These are phyloP conservation scores for Ophraella communa DNA, from an alignment of 2,888 invertebrate genomes.

Conservation along the genomic window DNA sequence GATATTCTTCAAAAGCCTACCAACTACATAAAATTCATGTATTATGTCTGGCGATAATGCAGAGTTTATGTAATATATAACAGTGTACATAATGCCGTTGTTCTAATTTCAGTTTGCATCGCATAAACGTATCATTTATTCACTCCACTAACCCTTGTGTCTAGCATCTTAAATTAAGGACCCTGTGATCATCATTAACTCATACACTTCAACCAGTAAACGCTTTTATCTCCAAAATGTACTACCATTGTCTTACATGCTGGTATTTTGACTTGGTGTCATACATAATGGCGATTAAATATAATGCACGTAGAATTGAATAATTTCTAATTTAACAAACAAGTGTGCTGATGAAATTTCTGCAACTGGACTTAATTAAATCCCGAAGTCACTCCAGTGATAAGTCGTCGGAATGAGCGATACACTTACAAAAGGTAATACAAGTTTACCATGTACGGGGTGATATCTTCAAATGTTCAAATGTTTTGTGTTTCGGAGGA, in stretches of 20 bases:
- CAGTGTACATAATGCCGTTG: neutral
- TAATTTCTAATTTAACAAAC: neutral
- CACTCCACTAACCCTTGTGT: neutral
- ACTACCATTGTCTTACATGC: neutral
- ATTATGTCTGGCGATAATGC: neutral
- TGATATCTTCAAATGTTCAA: neutral
- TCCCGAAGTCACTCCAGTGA: neutral
- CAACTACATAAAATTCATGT: neutral
- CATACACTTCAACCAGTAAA: neutral
- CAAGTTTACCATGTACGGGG: neutral
- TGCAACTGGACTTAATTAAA: neutral
- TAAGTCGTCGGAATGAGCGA: neutral
- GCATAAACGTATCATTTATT: neutral
- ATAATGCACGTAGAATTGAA: neutral
- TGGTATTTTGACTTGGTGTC: neutral
- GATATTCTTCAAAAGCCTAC: too few species aligned
- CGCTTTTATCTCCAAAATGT: neutral
- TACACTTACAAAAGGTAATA: neutral
- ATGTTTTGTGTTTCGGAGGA: too few species aligned
- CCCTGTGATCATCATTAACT: neutral
- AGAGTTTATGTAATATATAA: neutral
- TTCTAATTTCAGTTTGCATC: neutral
- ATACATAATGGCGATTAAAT: neutral
- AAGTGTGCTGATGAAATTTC: neutral
- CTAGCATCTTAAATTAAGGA: neutral